These are phyloP conservation scores for Drosophila bipectinata DNA, from an alignment of 1,140 invertebrate genomes.

Conservation along the genomic window DNA sequence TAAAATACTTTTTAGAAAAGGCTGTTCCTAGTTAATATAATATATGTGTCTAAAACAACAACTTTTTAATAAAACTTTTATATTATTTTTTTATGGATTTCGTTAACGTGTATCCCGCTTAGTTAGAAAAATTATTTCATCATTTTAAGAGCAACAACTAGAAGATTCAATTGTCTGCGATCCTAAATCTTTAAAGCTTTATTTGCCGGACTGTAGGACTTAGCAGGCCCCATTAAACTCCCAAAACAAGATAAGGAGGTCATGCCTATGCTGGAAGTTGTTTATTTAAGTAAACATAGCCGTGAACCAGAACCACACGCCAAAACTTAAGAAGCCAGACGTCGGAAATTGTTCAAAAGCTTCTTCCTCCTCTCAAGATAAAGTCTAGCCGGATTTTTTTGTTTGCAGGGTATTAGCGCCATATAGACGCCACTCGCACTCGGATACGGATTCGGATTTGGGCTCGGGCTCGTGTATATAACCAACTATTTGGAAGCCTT, in stretches of 20 bases:
- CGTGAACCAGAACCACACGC: conserved; percentile 9
- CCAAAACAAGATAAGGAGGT: conserved; percentile 5
- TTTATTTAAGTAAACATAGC: conserved; percentile 1
- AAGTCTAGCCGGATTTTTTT: conserved; percentile 11
- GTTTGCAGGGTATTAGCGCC: conserved; percentile 24
- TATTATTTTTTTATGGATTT: too few relatives aligned
- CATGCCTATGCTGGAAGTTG: conserved; percentile 13
- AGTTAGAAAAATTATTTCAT: neutral
- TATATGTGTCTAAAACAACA: too few relatives aligned
- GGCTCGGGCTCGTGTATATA: conserved; percentile 24
- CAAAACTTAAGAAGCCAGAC: conserved; percentile 14
- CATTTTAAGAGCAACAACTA: neutral
- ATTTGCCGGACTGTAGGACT: conserved; percentile 22
- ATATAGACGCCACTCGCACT: conserved; percentile 3
- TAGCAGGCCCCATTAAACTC: neutral
- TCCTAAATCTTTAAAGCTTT: neutral
- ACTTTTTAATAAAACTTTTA: too few relatives aligned
- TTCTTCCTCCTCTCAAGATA: conserved; percentile 24
- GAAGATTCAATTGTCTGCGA: neutral
- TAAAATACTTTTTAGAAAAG: too few relatives aligned
- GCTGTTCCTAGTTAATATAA: too few relatives aligned
- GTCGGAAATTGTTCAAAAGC: conserved; percentile 28
- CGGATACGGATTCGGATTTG: neutral
- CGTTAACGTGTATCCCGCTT: too few relatives aligned
- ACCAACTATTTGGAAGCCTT: conserved; percentile 9